Percentiles rank a stretch among this genome's conserved stretches.
Conservation (phyloP, 2,113 vertebrate genomes). For the Engraulis encrasicolus region DNA sequence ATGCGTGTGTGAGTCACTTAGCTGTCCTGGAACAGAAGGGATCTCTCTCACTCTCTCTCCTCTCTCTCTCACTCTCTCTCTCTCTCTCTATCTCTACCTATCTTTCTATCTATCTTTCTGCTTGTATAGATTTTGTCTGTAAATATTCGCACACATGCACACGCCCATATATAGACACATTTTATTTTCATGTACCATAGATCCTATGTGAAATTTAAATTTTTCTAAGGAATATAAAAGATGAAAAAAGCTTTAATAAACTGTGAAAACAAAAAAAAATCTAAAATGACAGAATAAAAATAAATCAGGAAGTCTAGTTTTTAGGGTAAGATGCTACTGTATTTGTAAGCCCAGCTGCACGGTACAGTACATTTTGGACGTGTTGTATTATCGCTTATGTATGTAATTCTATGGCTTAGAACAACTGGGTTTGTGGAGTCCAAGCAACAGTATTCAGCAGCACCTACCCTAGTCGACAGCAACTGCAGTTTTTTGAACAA, state of each 20-base stretch:
- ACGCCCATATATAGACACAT: slow-evolving; percentile 66
- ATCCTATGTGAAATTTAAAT: slow-evolving; percentile 74
- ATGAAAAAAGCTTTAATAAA: slow-evolving; percentile 79
- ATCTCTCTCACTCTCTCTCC: slow-evolving; percentile 21
- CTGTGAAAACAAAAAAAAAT: slow-evolving; percentile 79
- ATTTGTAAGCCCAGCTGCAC: slow-evolving; percentile 46
- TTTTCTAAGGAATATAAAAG: slow-evolving; percentile 75
- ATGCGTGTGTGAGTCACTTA: slow-evolving; percentile 35
- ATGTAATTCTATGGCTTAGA: slow-evolving; percentile 51
- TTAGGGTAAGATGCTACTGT: slow-evolving; percentile 49
- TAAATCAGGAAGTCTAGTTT: slow-evolving; percentile 53
- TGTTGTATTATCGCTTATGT: slow-evolving; percentile 65
- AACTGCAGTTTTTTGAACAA: slow-evolving; percentile 73
- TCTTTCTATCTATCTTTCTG: too few relatives aligned
- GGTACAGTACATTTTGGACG: slow-evolving; percentile 50
- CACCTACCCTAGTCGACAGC: slow-evolving; percentile 48
- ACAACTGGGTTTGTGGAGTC: slow-evolving; percentile 60
- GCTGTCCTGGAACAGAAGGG: slow-evolving; percentile 36
- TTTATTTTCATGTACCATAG: slow-evolving; percentile 78
- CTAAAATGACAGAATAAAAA: slow-evolving; percentile 38
- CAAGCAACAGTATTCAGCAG: slow-evolving; percentile 48
- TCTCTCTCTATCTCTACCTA: too few relatives aligned
- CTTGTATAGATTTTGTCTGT: slow-evolving; percentile 29
- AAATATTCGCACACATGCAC: slow-evolving; percentile 52
- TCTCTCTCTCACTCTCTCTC: too few relatives aligned